Evolutionary conservation across 2,888 invertebrate species (phyloP), one percentile per base, ranked within the genome.

Genomic region (Willowsia nigromaculata): DNA sequence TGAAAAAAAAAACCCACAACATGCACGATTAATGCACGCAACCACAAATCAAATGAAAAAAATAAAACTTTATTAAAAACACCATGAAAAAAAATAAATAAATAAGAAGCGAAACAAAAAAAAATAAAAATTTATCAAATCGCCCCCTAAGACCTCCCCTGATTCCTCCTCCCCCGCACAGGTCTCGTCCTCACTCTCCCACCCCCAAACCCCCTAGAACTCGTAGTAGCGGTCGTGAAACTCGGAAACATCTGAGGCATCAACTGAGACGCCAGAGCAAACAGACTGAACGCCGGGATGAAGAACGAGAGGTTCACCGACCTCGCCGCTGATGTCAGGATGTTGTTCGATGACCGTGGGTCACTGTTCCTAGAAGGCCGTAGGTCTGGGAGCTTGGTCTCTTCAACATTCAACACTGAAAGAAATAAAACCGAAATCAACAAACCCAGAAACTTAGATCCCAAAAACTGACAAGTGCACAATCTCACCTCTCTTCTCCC

Each of bases 191-290:
- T 56, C 18, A 3, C 56, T 15, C 56, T 22, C 25, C 5, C 56
- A 18, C 56, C 53, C 9, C 22, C 33, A 25, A 85, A 74, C 40
- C 59, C 25, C n/a, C 82, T 74, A 1, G 71, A 81, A 25, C 71
- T 82, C 0, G 74, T 82, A 5, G 92, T 92, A 18, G 92, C 90
- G 22, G 92, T 87, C 0, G 92, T 90, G 30, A 92, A 65, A 18
- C 88, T 74, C 11, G 92, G 92, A 78, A 92, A 92, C 88, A 91
- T 91, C 78, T 91, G 90, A 13, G 91, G 91, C 86, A 91, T 88
- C 18, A 90, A 65, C 53, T 91, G 90, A 22, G 89, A 88, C 25
- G 90, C 90, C 6, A 92, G 83, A 18, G 91, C 85, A 56, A 92
- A 90, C n/a, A 92, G 76, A 65, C 90, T 90, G 83, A 92, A 91